These are phyloP conservation scores for Muscicapa striata DNA, from an alignment of 2,797 vertebrate genomes.

Conservation along the genomic window DNA sequence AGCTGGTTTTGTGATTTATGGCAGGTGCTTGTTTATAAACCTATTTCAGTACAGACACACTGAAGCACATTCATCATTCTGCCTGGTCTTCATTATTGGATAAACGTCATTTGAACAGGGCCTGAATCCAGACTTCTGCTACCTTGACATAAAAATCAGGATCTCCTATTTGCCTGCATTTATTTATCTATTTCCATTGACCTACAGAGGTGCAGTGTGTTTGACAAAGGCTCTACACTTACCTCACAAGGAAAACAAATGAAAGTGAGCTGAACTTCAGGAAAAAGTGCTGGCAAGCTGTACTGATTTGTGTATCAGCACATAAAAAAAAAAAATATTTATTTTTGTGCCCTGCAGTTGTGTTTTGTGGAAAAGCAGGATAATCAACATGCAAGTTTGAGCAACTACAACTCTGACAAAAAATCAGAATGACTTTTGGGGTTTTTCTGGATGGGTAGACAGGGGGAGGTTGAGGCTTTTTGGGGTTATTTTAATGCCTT, in stretches of 20 bases:
- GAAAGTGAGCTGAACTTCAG: not conserved
- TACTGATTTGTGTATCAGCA: not conserved
- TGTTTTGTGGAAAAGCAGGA: not conserved
- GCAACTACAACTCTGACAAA: not conserved
- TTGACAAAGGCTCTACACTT: conserved; percentile 24
- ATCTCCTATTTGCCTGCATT: conserved; percentile 40
- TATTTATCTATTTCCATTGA: conserved; percentile 64
- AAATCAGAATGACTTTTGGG: not conserved
- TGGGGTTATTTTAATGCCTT: not conserved
- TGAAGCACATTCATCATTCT: conserved; percentile 81
- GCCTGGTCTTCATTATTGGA: conserved; percentile 78
- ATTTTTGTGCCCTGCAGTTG: not conserved
- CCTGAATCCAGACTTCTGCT: conserved; percentile 56
- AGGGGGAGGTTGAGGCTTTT: fast-evolving
- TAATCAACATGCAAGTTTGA: not conserved
- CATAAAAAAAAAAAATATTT: not conserved
- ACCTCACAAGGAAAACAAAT: not conserved
- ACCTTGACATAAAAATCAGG: conserved; percentile 45
- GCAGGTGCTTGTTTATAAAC: conserved; percentile 81
- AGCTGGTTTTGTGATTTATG: conserved; percentile 82
- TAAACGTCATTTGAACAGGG: conserved; percentile 74
- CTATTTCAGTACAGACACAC: conserved; percentile 73
- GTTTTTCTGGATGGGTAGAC: fast-evolving
- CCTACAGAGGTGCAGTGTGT: not conserved
- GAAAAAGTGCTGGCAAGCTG: not conserved